Evolutionary conservation across 2,888 invertebrate genomes (phyloP).

Genomic region (Trisateles emortualis): DNA sequence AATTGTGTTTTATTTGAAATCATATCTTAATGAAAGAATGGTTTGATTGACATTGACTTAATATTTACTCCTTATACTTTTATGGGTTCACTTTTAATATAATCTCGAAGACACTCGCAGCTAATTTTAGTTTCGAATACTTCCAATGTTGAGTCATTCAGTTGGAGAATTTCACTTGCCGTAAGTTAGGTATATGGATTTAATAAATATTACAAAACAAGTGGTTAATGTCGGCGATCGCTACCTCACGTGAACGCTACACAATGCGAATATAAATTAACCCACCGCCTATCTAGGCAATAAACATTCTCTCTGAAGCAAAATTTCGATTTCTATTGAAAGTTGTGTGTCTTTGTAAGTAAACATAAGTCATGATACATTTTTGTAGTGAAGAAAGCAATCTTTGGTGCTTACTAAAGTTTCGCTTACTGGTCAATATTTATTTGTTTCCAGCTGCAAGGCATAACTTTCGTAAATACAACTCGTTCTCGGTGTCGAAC

Average conservation of each 20-base stretch:
- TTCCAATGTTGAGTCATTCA: no score
- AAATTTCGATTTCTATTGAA: constrained; percentile 44
- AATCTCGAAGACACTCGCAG: no score
- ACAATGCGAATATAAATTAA: constrained; percentile 59
- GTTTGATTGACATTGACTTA: no score
- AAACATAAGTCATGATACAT: constrained; percentile 25
- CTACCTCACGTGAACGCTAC: constrained; percentile 38
- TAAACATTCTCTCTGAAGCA: constrained; percentile 36
- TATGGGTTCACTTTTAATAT: no score
- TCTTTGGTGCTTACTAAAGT: constrained; percentile 1
- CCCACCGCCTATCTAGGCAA: constrained; percentile 35
- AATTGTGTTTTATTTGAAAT: no score
- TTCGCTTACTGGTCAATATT: constrained; percentile 34
- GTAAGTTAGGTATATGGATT: background rate
- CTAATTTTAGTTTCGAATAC: no score
- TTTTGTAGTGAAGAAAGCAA: constrained; percentile 28
- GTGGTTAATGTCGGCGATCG: constrained; percentile 22
- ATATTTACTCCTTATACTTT: no score
- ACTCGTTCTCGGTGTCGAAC: constrained; percentile 88
- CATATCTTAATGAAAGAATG: no score
- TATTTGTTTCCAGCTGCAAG: constrained; percentile 69
- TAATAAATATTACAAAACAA: constrained; percentile 8
- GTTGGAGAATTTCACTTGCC: no score
- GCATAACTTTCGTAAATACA: constrained; percentile 89
- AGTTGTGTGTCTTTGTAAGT: constrained; percentile 37